phyloP scores from a whole-genome alignment of 2,113 vertebrate species.

The Catagonus wagneri region DNA sequence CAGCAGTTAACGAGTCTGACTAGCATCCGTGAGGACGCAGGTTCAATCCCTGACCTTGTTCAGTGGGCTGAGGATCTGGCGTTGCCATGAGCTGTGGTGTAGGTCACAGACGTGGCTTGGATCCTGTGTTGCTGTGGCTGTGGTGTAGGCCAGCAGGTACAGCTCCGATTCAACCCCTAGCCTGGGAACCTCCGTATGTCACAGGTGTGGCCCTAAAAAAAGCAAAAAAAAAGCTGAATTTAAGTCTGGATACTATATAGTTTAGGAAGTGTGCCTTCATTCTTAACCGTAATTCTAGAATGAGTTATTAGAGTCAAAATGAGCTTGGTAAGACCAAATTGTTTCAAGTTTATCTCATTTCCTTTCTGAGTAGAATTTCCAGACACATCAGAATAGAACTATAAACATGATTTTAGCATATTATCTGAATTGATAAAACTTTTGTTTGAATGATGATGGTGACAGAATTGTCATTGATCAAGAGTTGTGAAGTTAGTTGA shows the following conservation, averaged over 20 bases:
- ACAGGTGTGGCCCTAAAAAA: too few species aligned
- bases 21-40: too few species aligned
- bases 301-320: background rate
- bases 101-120: too few species aligned
- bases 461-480: background rate
- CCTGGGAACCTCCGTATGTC: too few species aligned
- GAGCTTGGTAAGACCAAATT: background rate
- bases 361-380: slow-evolving; percentile 8
- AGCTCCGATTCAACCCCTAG: too few species aligned
- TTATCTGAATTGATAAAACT: background rate
- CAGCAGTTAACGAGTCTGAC: too few species aligned
- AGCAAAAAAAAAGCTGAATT: too few species aligned
- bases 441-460: background rate
- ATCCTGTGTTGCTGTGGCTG: too few species aligned
- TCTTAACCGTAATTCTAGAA: slow-evolving; percentile 28
- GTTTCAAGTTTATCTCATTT: slow-evolving; percentile 19
- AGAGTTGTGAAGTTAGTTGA: slow-evolving; percentile 9
- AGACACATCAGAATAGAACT: background rate
- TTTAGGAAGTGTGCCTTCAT: background rate
- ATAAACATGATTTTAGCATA: background rate
- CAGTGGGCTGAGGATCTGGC: too few species aligned
- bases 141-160: too few species aligned
- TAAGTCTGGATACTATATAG: background rate
- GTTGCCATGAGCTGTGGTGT: too few species aligned
- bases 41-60: too few species aligned